A percentile compares a stretch with the other conserved stretches of the same genome.
phyloP scores from a whole-genome alignment of 2,113 vertebrate species.

The Phocoena sinus region DNA sequence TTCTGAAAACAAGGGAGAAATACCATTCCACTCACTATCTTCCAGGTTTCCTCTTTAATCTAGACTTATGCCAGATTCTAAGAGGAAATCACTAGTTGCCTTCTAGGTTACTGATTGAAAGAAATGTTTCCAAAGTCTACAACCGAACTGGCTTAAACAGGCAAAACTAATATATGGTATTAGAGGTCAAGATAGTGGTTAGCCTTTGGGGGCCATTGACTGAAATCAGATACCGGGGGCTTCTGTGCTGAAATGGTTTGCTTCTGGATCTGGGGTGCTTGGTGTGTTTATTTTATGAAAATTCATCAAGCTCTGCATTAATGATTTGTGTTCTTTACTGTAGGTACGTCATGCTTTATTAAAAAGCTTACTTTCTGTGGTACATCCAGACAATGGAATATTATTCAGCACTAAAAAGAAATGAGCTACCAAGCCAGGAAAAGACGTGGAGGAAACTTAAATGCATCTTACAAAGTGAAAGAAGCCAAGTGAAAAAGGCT shows the following conservation, averaged over 20 bases:
- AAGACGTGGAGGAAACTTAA: background rate
- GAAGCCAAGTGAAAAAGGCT: background rate
- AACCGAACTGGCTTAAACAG: background rate
- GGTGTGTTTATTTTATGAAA: background rate
- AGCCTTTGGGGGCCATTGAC: background rate
- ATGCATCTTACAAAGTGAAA: background rate
- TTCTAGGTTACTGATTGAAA: background rate
- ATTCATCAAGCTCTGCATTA: background rate
- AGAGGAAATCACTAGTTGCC: background rate
- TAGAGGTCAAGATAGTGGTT: background rate
- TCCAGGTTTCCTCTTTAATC: background rate
- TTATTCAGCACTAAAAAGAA: background rate
- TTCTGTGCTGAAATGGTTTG: background rate
- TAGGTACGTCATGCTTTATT: background rate
- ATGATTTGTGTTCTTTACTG: background rate
- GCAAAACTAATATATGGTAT: background rate
- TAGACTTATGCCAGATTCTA: background rate
- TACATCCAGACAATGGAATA: background rate
- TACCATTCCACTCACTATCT: background rate
- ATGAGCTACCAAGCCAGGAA: background rate
- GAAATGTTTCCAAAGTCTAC: background rate
- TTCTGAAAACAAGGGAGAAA: slow-evolving; percentile 16
- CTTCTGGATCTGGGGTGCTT: background rate
- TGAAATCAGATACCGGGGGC: background rate
- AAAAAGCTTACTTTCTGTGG: background rate